These are phyloP conservation scores for Mormyrus iriodes DNA, from an alignment of 2,113 vertebrate species.

Conservation along the genomic window DNA sequence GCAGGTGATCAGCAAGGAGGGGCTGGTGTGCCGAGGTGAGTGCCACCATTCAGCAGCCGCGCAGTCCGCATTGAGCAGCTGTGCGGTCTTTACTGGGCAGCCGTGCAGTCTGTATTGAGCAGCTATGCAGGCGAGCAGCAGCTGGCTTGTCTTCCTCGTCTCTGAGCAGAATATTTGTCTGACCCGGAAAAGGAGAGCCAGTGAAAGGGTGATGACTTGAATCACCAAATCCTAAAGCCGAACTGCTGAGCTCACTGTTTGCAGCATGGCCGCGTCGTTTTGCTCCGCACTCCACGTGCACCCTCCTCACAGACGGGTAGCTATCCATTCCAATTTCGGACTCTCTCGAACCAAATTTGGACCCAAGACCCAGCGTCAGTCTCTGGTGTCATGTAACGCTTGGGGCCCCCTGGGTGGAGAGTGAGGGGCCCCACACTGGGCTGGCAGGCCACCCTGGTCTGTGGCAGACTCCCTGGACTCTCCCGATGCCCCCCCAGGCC, in stretches of 20 bases:
- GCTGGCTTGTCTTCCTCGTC: background rate
- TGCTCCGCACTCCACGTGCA: background rate
- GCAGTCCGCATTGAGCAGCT: background rate
- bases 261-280: too few species aligned
- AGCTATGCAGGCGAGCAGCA: background rate
- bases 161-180: background rate
- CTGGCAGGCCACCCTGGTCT: background rate
- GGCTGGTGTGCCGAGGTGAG: constrained; percentile 87
- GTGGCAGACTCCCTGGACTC: background rate
- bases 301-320: too few species aligned
- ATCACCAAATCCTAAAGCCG: background rate
- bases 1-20: constrained; percentile 87
- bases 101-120: background rate
- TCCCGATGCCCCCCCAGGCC: background rate
- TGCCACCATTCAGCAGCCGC: background rate
- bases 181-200: background rate
- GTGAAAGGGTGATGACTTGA: background rate
- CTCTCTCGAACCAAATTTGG: background rate
- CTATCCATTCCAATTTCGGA: too few species aligned
- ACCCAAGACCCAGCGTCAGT: background rate
- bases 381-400: background rate
- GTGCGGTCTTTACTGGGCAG: background rate
- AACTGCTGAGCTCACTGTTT: background rate
- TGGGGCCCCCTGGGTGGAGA: background rate
- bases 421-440: background rate